These are phyloP conservation scores for Bellardia pandia DNA, from an alignment of 2,888 invertebrate genomes.

Conservation along the genomic window DNA sequence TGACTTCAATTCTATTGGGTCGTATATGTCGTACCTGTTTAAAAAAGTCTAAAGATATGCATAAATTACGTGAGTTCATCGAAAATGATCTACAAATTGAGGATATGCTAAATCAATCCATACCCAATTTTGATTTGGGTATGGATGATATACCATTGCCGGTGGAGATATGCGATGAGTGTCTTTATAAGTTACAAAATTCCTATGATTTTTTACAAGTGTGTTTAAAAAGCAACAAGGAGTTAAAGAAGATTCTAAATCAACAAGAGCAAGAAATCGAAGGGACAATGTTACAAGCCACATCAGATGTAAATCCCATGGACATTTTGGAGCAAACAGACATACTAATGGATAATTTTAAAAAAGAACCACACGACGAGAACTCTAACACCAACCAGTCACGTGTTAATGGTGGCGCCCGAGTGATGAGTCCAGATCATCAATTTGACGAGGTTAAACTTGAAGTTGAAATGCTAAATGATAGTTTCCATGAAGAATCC, in stretches of 20 bases:
- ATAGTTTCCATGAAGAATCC: constrained; percentile 6
- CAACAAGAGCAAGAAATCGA: constrained; percentile 50
- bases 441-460: constrained; percentile 51
- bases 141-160: constrained; percentile 54
- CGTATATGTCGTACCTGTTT: constrained; percentile 71
- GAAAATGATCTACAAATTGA: constrained; percentile 52
- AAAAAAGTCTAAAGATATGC: constrained; percentile 56
- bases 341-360: constrained; percentile 46
- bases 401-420: not conserved
- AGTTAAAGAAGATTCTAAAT: constrained; percentile 38
- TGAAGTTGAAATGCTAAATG: constrained; percentile 44
- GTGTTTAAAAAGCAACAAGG: constrained; percentile 54
- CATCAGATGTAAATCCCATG: not conserved
- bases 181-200: constrained; percentile 40
- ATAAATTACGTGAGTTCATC: constrained; percentile 53
- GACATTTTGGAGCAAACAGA: constrained; percentile 43
- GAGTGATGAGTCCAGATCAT: not conserved
- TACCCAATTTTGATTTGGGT: constrained; percentile 61
- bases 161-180: constrained; percentile 65
- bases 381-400: not conserved
- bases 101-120: constrained; percentile 52
- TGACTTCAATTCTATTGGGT: constrained; percentile 62
- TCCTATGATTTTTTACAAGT: constrained; percentile 56
- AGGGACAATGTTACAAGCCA: not conserved
- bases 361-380: constrained; percentile 58